These are phyloP conservation scores for Orthonevra nobilis DNA, from an alignment of 2,888 invertebrate genomes.

Conservation along the genomic window DNA sequence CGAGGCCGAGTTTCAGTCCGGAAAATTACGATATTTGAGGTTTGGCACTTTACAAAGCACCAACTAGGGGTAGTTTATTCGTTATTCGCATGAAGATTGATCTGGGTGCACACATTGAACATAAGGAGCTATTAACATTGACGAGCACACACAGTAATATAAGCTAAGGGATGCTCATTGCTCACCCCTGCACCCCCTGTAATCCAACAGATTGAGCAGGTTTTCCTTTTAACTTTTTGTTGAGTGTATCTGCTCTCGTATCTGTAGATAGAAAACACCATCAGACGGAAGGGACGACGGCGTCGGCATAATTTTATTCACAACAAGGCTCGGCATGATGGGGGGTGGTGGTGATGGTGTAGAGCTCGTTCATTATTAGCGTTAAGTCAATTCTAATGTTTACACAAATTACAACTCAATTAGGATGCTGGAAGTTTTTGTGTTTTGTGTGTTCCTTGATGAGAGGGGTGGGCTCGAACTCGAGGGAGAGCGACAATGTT, in stretches of 20 bases:
- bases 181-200: conserved; percentile 2
- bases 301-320: conserved; percentile 56
- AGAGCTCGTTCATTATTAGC: conserved; percentile 69
- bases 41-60: conserved; percentile 72
- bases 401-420: conserved; percentile 74
- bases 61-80: conserved; percentile 55
- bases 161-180: conserved; percentile 19
- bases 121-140: conserved; percentile 66
- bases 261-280: conserved; percentile 45
- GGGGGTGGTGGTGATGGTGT: too few species aligned
- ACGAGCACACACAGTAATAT: conserved; percentile 56
- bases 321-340: conserved; percentile 29
- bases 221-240: conserved; percentile 70
- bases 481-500: too few species aligned
- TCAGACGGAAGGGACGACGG: conserved; percentile 41
- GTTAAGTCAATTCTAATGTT: conserved; percentile 74
- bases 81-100: conserved; percentile 52
- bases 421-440: conserved; percentile 67
- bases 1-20: conserved; percentile 38
- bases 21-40: conserved; percentile 73
- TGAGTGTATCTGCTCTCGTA: conserved; percentile 23
- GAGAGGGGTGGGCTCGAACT: conserved; percentile 15
- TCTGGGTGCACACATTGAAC: conserved; percentile 12
- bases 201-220: conserved; percentile 69
- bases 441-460: too few species aligned